Evolutionary conservation across 2,888 invertebrate species (phyloP), one percentile per base, ranked within the genome.

Genomic region (Drosophila anomelani): DNA sequence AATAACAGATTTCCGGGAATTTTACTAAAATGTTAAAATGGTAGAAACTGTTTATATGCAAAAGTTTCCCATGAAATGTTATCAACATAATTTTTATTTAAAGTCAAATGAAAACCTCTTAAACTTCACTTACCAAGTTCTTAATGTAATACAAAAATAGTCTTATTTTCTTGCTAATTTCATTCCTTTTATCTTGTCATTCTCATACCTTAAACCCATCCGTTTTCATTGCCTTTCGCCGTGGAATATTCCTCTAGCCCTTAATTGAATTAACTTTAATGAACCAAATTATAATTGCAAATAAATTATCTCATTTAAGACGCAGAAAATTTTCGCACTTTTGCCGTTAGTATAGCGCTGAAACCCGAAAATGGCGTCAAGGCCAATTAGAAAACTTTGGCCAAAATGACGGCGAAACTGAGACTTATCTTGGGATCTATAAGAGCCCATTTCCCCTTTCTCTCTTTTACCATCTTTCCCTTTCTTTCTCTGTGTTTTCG

Each of bases 201-300:
- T 38, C 10, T 10, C 12, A 17, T 29, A 26, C 26, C 53, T 46
- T 12, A 3, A 26, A 17, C 12, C 9, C 29, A 41, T 29, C 15
- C 39, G 17, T 53, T 44, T n/a, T 6, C 41, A 69, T 51, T 44
- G 34, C 36, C 26, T 26, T 55, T 32, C 5, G 38, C 56, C 32
- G 20, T 29, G 20, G 32, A 32, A 9, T n/a, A 17, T 60, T 20
- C 36, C 41, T n/a, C 39, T 12, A 46, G 23, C 15, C 63, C 36
- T 17, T 54, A 74, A 63, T 63, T 64, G 38, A 74, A 72, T 72
- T 74, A 74, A 47, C 56, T 57, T 47, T 72, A 74, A 72, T 74
- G 57, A 75, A 72, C 57, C 53, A 54, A 72, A 74, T 64, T 64
- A 72, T 75, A 74, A 71, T 73, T 73, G 71, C 71, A 73, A 71